Evolutionary conservation across 30 jellyfish, hydroid and myxozoan genomes (phyloP).

Genomic region (Catostylus mosaicus): DNA sequence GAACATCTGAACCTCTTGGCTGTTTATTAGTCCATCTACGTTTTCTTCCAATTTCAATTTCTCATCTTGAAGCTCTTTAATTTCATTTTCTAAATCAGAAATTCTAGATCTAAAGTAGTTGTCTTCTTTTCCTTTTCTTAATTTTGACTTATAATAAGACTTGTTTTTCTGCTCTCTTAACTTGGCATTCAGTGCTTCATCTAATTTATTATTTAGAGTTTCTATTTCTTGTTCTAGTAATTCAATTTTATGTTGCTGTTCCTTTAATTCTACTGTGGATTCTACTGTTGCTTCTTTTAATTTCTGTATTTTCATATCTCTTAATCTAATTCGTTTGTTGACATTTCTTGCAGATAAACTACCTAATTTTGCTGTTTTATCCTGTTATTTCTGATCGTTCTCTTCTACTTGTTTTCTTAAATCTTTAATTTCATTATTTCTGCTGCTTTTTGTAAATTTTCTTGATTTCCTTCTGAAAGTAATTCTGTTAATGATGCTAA

Average conservation of each 20-base stretch:
- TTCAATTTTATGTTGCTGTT: neutral
- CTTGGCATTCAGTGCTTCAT: neutral
- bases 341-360: neutral
- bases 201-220: neutral
- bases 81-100: conserved; percentile 18
- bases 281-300: neutral
- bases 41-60: conserved; percentile 17
- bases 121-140: neutral
- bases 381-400: neutral
- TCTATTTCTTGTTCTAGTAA: no score
- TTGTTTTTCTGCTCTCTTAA: neutral
- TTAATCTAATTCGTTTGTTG: neutral
- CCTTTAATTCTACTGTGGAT: neutral
- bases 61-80: conserved; percentile 22
- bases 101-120: neutral
- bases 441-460: no score
- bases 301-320: neutral
- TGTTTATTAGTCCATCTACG: neutral
- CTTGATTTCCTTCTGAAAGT: no score
- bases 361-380: neutral
- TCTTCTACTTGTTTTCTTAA: neutral
- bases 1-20: conserved; percentile 4
- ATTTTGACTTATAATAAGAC: conserved; percentile 9
- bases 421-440: no score
- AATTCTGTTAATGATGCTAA: no score